phyloP scores from a whole-genome alignment of 1,140 invertebrate genomes.

The Hormaphis cornu region DNA sequence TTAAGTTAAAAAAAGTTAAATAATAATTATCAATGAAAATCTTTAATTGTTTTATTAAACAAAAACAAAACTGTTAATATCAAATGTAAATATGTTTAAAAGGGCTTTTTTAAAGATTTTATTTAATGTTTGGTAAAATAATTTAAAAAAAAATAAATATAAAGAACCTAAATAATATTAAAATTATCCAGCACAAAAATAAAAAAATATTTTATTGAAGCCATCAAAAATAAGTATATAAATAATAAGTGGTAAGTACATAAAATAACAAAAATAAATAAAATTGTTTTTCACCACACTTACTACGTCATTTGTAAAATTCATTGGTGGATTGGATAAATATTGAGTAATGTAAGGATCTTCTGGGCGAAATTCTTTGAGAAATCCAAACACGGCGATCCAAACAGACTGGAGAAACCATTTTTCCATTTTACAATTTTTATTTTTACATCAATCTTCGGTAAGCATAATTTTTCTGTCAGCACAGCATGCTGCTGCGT shows the following conservation, averaged over 20 bases:
- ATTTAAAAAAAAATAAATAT: too few species aligned
- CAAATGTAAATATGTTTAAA: too few species aligned
- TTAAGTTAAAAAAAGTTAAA: too few species aligned
- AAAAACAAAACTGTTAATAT: too few species aligned
- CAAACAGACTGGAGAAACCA: constrained; percentile 36
- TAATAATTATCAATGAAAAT: too few species aligned
- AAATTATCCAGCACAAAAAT: too few species aligned
- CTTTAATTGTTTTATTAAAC: too few species aligned
- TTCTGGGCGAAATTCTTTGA: constrained; percentile 73
- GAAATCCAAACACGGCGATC: constrained; percentile 56
- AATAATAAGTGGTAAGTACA: constrained; percentile 19
- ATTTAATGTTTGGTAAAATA: too few species aligned
- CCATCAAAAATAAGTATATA: too few species aligned
- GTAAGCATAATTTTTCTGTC: neutral
- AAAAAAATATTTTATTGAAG: too few species aligned
- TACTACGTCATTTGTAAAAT: constrained; percentile 56
- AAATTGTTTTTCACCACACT: constrained; percentile 35
- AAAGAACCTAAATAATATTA: too few species aligned
- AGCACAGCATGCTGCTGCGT: neutral
- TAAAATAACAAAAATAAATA: neutral
- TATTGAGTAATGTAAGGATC: constrained; percentile 75
- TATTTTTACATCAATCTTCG: neutral
- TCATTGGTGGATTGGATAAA: constrained; percentile 58
- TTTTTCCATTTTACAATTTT: constrained; percentile 35
- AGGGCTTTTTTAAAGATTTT: too few species aligned